Evolutionary conservation across 1,140 invertebrate species (phyloP).

Genomic region (Pseudomyrmex pallidus): DNA sequence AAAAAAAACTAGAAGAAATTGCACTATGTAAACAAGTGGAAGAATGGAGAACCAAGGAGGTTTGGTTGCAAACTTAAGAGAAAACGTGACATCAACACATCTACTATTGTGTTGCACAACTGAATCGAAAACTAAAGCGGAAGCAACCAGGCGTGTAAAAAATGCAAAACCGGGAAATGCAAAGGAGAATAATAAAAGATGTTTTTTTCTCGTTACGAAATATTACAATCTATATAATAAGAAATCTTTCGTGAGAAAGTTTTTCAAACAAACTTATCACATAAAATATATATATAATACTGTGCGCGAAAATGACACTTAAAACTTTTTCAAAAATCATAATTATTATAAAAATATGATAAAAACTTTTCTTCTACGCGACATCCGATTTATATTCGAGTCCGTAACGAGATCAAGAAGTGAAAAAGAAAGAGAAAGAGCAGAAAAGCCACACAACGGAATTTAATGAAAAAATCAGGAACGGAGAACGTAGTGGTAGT

Average conservation of each 20-base stretch:
- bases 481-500: conserved; percentile 70
- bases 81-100: conserved; percentile 50
- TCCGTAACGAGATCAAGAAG: conserved; percentile 51
- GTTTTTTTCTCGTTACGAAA: conserved; percentile 32
- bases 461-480: conserved; percentile 60
- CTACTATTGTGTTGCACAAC: conserved; percentile 52
- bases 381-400: not conserved
- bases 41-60: conserved; percentile 34
- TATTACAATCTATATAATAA: conserved; percentile 2
- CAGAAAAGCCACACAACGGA: conserved; percentile 61
- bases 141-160: conserved; percentile 37
- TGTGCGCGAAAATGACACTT: not conserved
- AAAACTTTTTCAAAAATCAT: not conserved
- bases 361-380: not conserved
- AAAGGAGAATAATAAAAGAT: no score
- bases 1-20: not conserved
- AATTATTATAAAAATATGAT: not conserved
- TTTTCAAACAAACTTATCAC: no score
- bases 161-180: conserved; percentile 4
- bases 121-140: conserved; percentile 25
- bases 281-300: not conserved
- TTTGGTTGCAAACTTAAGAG: conserved; percentile 26
- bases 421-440: conserved; percentile 44
- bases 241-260: not conserved
- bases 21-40: conserved; percentile 30